Conservation (phyloP, 1,140 invertebrate genomes). For the Brachionus rubens region DNA sequence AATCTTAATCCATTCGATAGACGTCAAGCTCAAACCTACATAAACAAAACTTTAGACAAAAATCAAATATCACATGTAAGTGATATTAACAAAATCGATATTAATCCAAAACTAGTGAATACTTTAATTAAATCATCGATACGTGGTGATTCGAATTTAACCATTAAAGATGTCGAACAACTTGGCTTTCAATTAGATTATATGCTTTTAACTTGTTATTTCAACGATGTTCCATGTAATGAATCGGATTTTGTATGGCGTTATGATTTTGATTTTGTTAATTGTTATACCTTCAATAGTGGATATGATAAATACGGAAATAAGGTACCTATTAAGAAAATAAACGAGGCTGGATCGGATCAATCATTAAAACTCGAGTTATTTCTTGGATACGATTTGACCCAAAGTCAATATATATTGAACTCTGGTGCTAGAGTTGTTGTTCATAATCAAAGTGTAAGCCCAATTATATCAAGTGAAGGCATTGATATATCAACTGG, state of each 20-base stretch:
- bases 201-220: constrained; percentile 46
- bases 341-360: constrained; percentile 33
- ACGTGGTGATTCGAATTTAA: not conserved
- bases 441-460: constrained; percentile 26
- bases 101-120: constrained; percentile 35
- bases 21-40: constrained; percentile 47
- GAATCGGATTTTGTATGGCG: constrained; percentile 41
- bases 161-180: not conserved
- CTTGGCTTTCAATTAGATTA: constrained; percentile 41
- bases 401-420: constrained; percentile 36
- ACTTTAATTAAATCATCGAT: constrained; percentile 48
- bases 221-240: constrained; percentile 46
- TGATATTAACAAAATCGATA: constrained; percentile 32
- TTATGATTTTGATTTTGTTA: constrained; percentile 45
- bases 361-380: constrained; percentile 35
- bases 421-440: constrained; percentile 21
- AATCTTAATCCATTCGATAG: constrained; percentile 57
- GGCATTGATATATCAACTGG: constrained; percentile 26
- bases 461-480: constrained; percentile 27
- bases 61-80: constrained; percentile 48
- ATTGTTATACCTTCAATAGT: constrained; percentile 48
- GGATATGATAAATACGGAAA: constrained; percentile 37
- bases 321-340: constrained; percentile 26
- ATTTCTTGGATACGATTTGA: constrained; percentile 30
- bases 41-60: constrained; percentile 48